Percentiles rank a stretch among this genome's conserved stretches.
Evolutionary conservation across 2,888 invertebrate species (phyloP).

Genomic region (Drosophila limbata): DNA sequence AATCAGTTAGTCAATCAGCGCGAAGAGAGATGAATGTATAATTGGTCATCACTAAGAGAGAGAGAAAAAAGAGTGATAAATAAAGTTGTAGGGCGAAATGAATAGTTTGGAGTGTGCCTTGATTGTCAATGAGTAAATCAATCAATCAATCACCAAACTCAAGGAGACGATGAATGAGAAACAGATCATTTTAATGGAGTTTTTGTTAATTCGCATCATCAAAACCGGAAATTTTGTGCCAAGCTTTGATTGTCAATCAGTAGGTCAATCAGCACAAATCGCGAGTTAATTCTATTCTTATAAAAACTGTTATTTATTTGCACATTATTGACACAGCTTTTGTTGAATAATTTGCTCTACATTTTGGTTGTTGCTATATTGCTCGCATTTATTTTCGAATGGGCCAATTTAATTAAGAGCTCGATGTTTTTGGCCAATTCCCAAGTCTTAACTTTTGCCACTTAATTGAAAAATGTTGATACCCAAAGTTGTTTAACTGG

Average conservation of each 20-base stretch:
- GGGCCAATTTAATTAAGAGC: slow-evolving; percentile 37
- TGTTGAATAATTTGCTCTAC: not conserved
- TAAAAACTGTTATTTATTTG: not conserved
- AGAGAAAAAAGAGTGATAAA: not conserved
- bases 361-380: not conserved
- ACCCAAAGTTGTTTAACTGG: slow-evolving; percentile 62
- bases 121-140: slow-evolving; percentile 2
- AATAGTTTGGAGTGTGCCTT: not conserved
- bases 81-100: too few relatives aligned
- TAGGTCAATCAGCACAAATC: not conserved
- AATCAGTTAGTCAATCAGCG: not conserved
- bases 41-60: not conserved
- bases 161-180: not conserved
- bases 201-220: too few relatives aligned
- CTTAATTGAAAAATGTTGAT: slow-evolving; percentile 63
- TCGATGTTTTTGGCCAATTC: slow-evolving; percentile 39
- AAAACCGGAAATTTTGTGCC: too few relatives aligned
- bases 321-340: not conserved
- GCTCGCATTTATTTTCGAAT: slow-evolving; percentile 4
- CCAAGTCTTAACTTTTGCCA: slow-evolving; percentile 60
- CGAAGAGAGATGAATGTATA: too few relatives aligned
- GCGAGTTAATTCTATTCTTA: not conserved
- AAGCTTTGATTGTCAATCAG: not conserved
- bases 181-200: not conserved
- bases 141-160: not conserved